These are phyloP conservation scores for Gymnoscopelus braueri DNA, from an alignment of 2,797 vertebrate species.

Conservation along the genomic window DNA sequence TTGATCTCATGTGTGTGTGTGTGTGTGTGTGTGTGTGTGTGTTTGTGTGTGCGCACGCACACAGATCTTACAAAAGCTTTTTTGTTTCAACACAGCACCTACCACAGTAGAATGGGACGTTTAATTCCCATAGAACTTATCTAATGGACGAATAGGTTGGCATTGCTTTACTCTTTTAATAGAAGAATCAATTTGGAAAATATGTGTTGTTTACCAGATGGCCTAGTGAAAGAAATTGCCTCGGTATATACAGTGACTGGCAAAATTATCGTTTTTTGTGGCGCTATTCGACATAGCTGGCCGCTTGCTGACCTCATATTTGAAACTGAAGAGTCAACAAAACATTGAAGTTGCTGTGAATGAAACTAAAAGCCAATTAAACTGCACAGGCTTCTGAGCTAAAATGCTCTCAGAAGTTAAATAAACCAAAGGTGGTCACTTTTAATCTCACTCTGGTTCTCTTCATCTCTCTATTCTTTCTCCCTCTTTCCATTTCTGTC, in stretches of 20 bases:
- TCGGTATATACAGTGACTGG: no score
- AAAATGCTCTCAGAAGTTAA: no score
- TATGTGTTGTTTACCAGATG: no score
- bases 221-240: no score
- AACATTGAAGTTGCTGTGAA: conserved; percentile 13
- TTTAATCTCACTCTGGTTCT: background rate
- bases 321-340: background rate
- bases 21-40: background rate
- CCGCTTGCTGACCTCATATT: no score
- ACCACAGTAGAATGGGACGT: background rate
- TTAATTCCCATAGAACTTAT: background rate
- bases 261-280: no score
- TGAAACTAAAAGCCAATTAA: conserved; percentile 14
- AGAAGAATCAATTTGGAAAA: no score
- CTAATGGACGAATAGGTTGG: no score
- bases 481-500: conserved; percentile 1
- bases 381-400: background rate
- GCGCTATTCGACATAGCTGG: no score
- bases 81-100: background rate
- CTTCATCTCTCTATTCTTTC: conserved; percentile 1
- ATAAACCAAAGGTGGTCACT: background rate
- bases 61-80: background rate
- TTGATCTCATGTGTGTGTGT: conserved; percentile 1
- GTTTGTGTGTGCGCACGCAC: background rate
- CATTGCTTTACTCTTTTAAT: no score